Evolutionary conservation across 2,113 vertebrate species (phyloP).

Genomic region (Nothocercus julius): DNA sequence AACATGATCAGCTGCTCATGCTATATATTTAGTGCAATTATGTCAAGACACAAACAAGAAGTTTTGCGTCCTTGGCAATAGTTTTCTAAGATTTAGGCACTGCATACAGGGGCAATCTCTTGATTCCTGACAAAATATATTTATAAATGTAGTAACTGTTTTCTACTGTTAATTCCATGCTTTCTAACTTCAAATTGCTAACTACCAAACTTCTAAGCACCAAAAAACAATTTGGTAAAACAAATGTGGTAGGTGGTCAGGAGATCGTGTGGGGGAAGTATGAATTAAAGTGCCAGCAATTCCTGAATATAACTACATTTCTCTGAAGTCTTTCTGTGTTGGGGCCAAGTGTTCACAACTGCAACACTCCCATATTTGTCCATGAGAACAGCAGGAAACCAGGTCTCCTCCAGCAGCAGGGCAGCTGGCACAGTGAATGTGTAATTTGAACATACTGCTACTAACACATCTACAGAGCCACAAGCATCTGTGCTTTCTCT

Average conservation of each 20-base stretch:
- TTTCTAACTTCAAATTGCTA: not conserved
- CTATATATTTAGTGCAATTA: not conserved
- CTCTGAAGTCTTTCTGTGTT: not conserved
- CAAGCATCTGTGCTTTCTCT: not conserved
- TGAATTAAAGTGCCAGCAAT: not conserved
- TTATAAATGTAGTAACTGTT: not conserved
- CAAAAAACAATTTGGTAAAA: not conserved
- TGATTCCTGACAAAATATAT: not conserved
- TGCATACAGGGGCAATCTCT: not conserved
- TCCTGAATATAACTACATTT: not conserved
- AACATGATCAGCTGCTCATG: not conserved
- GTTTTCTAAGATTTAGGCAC: not conserved
- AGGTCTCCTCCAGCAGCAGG: accelerated
- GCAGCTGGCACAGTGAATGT: not conserved
- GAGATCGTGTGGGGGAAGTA: not conserved
- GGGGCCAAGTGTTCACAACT: not conserved
- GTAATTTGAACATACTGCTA: not conserved
- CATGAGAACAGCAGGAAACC: not conserved
- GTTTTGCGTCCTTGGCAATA: not conserved
- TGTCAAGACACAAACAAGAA: not conserved
- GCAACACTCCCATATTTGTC: not conserved
- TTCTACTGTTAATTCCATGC: not conserved
- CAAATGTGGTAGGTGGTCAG: not conserved
- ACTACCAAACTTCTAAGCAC: not conserved
- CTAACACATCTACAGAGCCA: not conserved